Base-by-base conservation (phyloP, 2,888 invertebrate genomes). In the Oxyteleia sp. region DNA sequence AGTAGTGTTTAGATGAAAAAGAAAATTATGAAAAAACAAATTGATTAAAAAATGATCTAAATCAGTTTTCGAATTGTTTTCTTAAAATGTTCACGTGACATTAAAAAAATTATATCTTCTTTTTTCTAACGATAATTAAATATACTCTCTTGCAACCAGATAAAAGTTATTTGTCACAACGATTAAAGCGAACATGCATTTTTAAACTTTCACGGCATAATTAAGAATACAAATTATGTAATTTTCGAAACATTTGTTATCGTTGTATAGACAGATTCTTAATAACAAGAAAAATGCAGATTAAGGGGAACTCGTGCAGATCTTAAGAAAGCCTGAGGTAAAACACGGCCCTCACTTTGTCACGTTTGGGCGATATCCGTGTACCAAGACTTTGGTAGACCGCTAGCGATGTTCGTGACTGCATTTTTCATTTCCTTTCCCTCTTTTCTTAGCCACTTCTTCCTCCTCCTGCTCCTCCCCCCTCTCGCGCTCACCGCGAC, bases 351-450 rank as follows among this genome's bases (percentile, higher is more conserved):
- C 55, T 82, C 75, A 69, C 53, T 66, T 66, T 66, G 66, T 53
- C 66, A 66, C 53, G 53, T 66, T 66, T 66, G 35, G 41, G 49
- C 66, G 71, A 76, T 82, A 82, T 82, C 66, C 71, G 41, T 82
- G 75, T 18, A 57, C 64, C 57, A 23, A 53, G 75, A 53, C 66
- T 69, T 68, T 51, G 69, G 69, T 71, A 64, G 61, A 75, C 80
- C 71, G 66, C 55, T 53, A 43, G 66, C 57, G 64, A 35, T 63
- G 59, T 81, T 74, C 84, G 76, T 84, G 76, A 84, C 82, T 74
- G 71, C 61, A 74, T 72, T 83, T 81, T 82, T 80, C 74, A 64
- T 75, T 55, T 76, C 53, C 63, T 63, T 51, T 55, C 66, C 55
- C 64, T 49, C 47, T 61, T 26, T 47, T 61, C 63, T 47, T n/a